Evolutionary conservation across 64 coral and sea anemone species (phyloP).

Genomic region (Montipora cactus): DNA sequence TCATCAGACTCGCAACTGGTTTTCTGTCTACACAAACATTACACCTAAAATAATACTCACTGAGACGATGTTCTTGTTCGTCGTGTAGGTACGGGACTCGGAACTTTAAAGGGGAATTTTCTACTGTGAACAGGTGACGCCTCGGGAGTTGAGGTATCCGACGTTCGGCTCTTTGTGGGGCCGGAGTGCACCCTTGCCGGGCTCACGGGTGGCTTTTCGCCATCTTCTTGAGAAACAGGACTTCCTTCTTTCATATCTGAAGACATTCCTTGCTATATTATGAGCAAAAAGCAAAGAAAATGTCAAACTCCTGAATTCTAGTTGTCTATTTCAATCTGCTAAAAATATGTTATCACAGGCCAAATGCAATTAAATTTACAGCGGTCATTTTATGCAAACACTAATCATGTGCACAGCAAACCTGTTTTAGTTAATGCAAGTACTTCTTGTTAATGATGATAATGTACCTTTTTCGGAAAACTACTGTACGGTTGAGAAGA

Average conservation of each 20-base stretch:
- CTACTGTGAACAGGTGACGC: conserved; percentile 55
- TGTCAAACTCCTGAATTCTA: not conserved
- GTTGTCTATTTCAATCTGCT: not conserved
- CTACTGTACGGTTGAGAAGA: too few relatives aligned
- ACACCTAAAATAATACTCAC: conserved; percentile 49
- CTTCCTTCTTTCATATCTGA: conserved; percentile 25
- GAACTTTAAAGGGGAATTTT: conserved; percentile 72
- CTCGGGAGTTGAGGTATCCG: conserved; percentile 11
- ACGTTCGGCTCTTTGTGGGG: not conserved
- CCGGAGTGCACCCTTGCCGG: conserved; percentile 7
- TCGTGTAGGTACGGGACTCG: conserved; percentile 89
- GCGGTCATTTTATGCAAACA: not conserved
- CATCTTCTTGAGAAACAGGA: not conserved
- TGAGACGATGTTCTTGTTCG: conserved; percentile 95
- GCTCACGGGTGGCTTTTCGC: not conserved
- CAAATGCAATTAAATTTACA: too few relatives aligned
- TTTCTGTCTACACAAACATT: not conserved
- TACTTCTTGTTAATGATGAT: not conserved
- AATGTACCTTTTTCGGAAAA: not conserved
- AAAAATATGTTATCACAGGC: not conserved
- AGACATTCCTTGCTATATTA: conserved; percentile 31
- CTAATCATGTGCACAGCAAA: not conserved
- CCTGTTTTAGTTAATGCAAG: not conserved
- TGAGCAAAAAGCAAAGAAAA: not conserved
- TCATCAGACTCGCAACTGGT: not conserved